phyloP scores from a whole-genome alignment of 2,797 vertebrate species.

The Capromys pilorides region DNA sequence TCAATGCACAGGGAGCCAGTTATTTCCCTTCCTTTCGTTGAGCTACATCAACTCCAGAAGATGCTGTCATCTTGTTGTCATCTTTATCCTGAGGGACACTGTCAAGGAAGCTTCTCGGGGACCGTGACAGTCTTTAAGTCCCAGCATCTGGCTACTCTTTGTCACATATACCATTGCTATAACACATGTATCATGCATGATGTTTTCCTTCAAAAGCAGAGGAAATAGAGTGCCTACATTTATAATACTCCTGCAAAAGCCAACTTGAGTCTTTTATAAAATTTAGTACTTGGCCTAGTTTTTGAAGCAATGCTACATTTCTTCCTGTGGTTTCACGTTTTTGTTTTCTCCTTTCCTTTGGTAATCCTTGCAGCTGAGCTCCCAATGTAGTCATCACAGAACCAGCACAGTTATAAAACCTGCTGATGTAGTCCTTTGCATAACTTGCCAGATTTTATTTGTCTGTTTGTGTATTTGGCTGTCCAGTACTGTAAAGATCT shows the following conservation, averaged over 20 bases:
- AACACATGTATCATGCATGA: neutral
- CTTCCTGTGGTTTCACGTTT: neutral
- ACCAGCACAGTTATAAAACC: neutral
- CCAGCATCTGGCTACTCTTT: neutral
- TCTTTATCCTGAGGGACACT: neutral
- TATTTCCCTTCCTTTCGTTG: neutral
- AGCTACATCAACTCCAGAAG: neutral
- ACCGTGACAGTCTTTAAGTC: neutral
- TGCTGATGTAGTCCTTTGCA: neutral
- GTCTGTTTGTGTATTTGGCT: constrained; percentile 15
- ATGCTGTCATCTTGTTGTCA: rapidly evolving
- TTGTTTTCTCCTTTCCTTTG: neutral
- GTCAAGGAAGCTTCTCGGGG: no score
- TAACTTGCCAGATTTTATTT: constrained; percentile 39
- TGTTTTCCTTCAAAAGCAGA: neutral
- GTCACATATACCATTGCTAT: neutral
- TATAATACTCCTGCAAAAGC: constrained; percentile 2
- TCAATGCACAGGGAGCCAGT: neutral
- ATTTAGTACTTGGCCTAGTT: neutral
- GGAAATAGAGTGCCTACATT: neutral
- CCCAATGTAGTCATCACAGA: neutral
- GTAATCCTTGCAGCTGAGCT: neutral
- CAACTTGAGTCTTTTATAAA: neutral
- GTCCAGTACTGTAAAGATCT: neutral
- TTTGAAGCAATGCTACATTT: constrained; percentile 6